These are phyloP conservation scores for Onychomys torridus DNA, from an alignment of 2,797 vertebrate species.

Conservation along the genomic window DNA sequence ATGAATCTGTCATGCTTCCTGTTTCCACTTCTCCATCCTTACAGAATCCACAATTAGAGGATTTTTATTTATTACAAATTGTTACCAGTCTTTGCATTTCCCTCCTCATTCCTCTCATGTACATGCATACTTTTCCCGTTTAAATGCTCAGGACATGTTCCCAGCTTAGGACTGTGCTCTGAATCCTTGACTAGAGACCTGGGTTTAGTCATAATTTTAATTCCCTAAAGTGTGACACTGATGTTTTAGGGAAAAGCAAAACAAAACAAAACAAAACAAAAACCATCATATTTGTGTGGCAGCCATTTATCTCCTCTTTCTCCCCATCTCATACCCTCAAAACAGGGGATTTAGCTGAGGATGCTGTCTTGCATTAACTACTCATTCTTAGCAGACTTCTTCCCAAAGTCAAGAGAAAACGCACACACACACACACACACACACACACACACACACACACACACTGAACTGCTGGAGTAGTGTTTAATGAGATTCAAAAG, in stretches of 20 bases:
- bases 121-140: background rate
- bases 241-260: no score
- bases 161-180: background rate
- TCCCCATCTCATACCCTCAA: background rate
- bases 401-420: background rate
- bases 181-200: background rate
- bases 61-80: slow-evolving; percentile 7
- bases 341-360: background rate
- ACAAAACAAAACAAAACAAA: no score
- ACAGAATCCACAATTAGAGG: background rate
- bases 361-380: background rate
- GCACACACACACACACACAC: background rate
- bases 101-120: background rate
- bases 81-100: background rate
- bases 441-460: background rate
- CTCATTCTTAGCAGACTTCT: background rate
- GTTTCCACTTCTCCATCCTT: background rate
- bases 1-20: no score
- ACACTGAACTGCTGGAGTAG: background rate
- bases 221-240: background rate
- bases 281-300: background rate
- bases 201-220: background rate
- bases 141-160: background rate
- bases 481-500: background rate
- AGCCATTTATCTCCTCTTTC: background rate